Evolutionary conservation across 2,888 invertebrate species (phyloP).

Genomic region (Hirtodrosophila cameraria): DNA sequence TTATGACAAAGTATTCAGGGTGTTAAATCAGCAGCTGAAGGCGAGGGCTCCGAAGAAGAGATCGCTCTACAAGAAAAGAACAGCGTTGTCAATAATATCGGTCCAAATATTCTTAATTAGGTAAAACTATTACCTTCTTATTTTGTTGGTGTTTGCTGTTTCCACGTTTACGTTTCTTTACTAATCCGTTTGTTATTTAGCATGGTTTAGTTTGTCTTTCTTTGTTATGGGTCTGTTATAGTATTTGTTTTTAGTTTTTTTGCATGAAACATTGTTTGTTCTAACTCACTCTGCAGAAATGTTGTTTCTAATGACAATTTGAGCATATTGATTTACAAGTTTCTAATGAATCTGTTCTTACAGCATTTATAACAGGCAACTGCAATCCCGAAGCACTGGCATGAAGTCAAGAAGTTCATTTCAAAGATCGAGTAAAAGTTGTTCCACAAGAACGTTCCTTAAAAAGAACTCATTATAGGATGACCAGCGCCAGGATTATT

Average conservation of each 20-base stretch:
- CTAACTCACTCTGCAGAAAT: too few species aligned
- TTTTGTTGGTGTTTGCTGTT: conserved; percentile 1
- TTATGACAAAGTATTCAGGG: conserved; percentile 45
- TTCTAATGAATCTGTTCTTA: neutral
- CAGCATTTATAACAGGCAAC: neutral
- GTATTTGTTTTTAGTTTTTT: neutral
- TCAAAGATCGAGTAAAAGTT: neutral
- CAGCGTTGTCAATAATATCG: conserved; percentile 8
- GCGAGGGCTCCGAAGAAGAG: conserved; percentile 44
- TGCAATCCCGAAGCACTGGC: too few species aligned
- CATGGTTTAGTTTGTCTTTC: neutral
- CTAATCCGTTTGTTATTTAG: neutral
- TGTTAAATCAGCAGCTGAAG: conserved; percentile 23
- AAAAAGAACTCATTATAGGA: too few species aligned
- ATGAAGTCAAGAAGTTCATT: neutral
- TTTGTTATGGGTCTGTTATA: neutral
- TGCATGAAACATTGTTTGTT: neutral
- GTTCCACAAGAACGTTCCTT: too few species aligned
- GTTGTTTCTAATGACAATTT: too few species aligned
- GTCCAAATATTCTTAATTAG: conserved; percentile 39
- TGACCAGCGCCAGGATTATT: too few species aligned
- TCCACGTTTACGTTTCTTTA: neutral
- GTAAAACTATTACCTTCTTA: conserved; percentile 37
- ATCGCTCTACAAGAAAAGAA: conserved; percentile 54
- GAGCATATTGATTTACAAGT: too few species aligned